phyloP scores from a whole-genome alignment of 2,888 invertebrate genomes.

The Poecilobothrus nobilitatus region DNA sequence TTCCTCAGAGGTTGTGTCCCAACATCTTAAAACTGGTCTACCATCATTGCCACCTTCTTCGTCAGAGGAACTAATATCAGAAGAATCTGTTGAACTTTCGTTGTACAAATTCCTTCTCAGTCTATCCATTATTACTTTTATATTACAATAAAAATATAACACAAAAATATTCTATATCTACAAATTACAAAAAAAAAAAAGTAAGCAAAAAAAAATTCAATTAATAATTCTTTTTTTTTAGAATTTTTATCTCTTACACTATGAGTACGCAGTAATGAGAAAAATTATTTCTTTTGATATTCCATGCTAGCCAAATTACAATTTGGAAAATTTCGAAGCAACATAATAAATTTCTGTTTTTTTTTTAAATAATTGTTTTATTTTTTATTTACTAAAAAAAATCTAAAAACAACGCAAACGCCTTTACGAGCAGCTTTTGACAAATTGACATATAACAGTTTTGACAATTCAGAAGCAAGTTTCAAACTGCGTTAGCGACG shows the following conservation, averaged over 20 bases:
- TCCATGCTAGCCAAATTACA: not conserved
- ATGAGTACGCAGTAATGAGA: not conserved
- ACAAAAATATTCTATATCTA: slow-evolving; percentile 2
- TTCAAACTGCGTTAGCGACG: too few species aligned
- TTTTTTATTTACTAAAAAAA: not conserved
- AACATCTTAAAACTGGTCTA: not conserved
- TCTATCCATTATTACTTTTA: slow-evolving; percentile 21
- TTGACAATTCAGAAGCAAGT: not conserved
- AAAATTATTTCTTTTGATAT: slow-evolving; percentile 1
- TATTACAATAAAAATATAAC: not conserved
- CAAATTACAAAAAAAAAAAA: not conserved
- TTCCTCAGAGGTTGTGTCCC: not conserved
- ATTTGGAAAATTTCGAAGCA: not conserved
- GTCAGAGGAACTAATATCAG: slow-evolving; percentile 31
- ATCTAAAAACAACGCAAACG: not conserved
- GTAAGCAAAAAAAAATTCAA: not conserved
- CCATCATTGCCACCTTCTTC: slow-evolving; percentile 28
- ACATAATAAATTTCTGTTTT: not conserved
- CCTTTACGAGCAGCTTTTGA: not conserved
- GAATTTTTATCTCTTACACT: not conserved
- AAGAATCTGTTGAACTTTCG: slow-evolving; percentile 27
- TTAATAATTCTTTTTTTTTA: not conserved
- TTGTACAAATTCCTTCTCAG: slow-evolving; percentile 24
- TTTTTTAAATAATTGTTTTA: not conserved
- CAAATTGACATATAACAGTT: not conserved